A percentile compares a stretch with the other conserved stretches of the same genome.
Evolutionary conservation across 2,113 vertebrate species (phyloP).

Genomic region (Pontoporia blainvillei): DNA sequence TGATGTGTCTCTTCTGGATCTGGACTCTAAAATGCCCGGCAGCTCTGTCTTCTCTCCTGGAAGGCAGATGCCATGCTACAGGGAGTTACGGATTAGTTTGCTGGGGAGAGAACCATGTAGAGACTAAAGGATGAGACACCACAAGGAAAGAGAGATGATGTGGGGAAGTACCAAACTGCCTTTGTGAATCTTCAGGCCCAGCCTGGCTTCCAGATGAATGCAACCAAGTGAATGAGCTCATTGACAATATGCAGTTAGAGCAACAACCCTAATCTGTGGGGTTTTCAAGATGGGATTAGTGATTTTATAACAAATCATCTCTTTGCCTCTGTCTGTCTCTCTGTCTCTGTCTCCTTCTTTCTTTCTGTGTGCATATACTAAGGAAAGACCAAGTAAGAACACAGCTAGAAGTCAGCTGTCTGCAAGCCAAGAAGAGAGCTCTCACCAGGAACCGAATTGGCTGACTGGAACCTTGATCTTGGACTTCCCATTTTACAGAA

Average conservation of each 20-base stretch:
- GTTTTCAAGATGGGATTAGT: background rate
- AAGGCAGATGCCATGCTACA: background rate
- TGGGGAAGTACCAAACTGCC: background rate
- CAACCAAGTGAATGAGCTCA: background rate
- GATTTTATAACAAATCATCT: background rate
- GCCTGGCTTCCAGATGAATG: background rate
- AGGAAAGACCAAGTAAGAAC: background rate
- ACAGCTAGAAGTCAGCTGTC: background rate
- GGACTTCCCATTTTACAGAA: background rate
- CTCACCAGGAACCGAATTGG: background rate
- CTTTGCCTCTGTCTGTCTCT: background rate
- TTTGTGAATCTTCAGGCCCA: background rate
- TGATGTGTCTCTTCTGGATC: rapidly evolving
- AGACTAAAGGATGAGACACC: background rate
- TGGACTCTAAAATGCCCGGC: background rate
- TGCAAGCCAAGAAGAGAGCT: background rate
- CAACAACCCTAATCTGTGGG: background rate
- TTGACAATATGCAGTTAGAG: background rate
- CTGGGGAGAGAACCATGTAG: background rate
- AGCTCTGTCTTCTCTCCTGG: background rate
- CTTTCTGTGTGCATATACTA: background rate
- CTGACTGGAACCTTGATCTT: background rate
- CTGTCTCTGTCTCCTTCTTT: background rate
- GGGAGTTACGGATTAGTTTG: background rate
- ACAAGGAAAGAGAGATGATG: background rate